These are phyloP conservation scores for Drosophila bocqueti DNA, from an alignment of 1,140 invertebrate species.

Conservation along the genomic window DNA sequence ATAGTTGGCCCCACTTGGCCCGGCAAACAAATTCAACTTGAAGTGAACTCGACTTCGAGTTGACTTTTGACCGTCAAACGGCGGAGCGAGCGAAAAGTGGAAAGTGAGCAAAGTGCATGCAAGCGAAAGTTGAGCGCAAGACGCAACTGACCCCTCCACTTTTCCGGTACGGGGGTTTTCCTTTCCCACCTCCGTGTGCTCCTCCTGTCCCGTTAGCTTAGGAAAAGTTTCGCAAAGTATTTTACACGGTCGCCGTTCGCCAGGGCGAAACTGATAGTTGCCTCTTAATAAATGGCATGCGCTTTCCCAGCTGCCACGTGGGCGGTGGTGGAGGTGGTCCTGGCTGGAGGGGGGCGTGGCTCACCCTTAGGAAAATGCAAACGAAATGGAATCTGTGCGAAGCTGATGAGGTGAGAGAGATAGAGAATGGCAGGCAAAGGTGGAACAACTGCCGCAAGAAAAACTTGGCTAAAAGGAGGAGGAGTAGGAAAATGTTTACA, in stretches of 20 bases:
- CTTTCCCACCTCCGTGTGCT: background rate
- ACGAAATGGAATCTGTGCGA: constrained; percentile 69
- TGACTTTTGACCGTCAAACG: constrained; percentile 83
- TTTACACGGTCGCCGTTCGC: constrained; percentile 63
- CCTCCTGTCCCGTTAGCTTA: constrained; percentile 55
- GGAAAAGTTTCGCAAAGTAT: constrained; percentile 74
- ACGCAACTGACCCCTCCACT: constrained; percentile 69
- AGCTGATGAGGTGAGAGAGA: constrained; percentile 36
- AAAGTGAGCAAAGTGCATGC: constrained; percentile 80
- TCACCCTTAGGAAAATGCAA: constrained; percentile 37
- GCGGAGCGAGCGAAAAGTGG: constrained; percentile 57
- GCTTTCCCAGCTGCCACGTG: constrained; percentile 30
- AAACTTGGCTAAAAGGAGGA: constrained; percentile 14
- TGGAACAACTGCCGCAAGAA: constrained; percentile 20
- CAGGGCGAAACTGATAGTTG: constrained; percentile 72
- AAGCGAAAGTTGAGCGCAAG: constrained; percentile 78
- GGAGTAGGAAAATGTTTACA: constrained; percentile 57
- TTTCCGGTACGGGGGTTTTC: constrained; percentile 1
- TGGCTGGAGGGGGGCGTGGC: background rate
- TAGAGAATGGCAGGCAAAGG: constrained; percentile 26
- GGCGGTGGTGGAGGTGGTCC: background rate
- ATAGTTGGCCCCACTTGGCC: constrained; percentile 54
- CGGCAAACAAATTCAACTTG: constrained; percentile 81
- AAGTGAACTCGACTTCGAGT: constrained; percentile 83
- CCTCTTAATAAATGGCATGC: constrained; percentile 73